A percentile compares a stretch with the other conserved stretches of the same genome.
Conservation (phyloP, 2,113 vertebrate genomes). For the Perca flavescens region DNA sequence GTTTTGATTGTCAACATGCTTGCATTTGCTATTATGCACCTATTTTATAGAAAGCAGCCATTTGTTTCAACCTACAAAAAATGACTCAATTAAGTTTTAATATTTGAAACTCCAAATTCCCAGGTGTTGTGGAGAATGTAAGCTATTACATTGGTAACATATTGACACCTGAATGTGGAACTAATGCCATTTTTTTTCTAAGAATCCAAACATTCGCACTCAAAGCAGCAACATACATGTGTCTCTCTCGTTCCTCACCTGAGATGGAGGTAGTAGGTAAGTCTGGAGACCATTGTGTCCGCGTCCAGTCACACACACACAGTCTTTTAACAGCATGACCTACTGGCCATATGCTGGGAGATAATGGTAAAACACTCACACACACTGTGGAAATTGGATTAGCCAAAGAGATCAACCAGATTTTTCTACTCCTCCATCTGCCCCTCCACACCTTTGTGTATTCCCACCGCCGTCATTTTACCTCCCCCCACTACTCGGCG, state of each 20-base stretch:
- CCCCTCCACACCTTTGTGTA: constrained; percentile 39
- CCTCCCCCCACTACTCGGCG: not conserved
- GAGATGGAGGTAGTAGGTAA: constrained; percentile 57
- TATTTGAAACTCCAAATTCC: not conserved
- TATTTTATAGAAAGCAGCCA: not conserved
- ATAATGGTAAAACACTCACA: constrained; percentile 27
- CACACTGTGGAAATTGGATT: constrained; percentile 61
- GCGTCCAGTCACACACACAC: not conserved
- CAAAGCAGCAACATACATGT: not conserved
- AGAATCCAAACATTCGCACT: not conserved
- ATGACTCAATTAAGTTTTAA: not conserved
- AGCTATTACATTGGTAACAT: not conserved
- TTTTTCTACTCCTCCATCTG: constrained; percentile 56
- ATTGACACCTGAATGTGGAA: not conserved
- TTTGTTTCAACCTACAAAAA: not conserved
- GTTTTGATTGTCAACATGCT: not conserved
- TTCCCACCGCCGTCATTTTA: constrained; percentile 6
- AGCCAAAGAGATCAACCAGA: constrained; percentile 67
- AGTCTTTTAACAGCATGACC: constrained; percentile 1
- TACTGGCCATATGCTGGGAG: constrained; percentile 46
- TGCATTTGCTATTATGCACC: not conserved
- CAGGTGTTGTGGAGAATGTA: not conserved
- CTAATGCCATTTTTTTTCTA: not conserved
- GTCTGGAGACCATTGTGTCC: constrained; percentile 59
- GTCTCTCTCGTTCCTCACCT: constrained; percentile 47